These are phyloP conservation scores for Caenorhabditis japonica DNA, from an alignment of 2,888 invertebrate genomes.

Conservation along the genomic window DNA sequence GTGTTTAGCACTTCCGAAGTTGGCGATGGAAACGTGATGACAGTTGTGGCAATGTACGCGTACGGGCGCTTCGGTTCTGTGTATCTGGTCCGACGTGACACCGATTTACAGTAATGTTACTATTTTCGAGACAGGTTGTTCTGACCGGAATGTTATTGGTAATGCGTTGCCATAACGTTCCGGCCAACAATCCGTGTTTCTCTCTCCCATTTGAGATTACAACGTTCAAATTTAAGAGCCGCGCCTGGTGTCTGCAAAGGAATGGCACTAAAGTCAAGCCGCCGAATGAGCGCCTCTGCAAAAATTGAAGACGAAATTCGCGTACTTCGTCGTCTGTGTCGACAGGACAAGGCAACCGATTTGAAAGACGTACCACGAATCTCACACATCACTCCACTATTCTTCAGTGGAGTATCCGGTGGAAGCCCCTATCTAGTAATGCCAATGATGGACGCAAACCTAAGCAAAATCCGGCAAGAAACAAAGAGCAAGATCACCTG, in stretches of 20 bases:
- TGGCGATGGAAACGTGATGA: conserved; percentile 4
- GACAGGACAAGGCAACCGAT: not conserved
- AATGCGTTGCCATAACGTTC: too few relatives aligned
- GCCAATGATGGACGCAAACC: conserved; percentile 29
- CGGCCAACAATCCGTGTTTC: too few relatives aligned
- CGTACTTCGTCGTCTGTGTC: not conserved
- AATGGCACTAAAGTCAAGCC: conserved; percentile 15
- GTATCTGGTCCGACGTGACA: conserved; percentile 7
- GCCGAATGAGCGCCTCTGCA: conserved; percentile 5
- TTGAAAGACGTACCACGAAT: not conserved
- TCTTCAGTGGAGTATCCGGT: conserved; percentile 4
- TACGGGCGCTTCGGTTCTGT: conserved; percentile 15
- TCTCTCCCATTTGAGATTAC: too few relatives aligned
- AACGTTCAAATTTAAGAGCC: conserved; percentile 6
- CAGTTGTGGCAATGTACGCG: conserved; percentile 7
- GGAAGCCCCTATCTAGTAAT: conserved; percentile 24
- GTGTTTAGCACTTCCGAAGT: conserved; percentile 6
- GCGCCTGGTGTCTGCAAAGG: not conserved
- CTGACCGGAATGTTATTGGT: not conserved
- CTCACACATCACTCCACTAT: conserved; percentile 11
- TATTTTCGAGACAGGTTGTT: not conserved
- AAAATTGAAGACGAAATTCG: conserved; percentile 15
- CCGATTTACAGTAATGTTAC: conserved; percentile 6
- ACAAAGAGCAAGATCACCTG: not conserved
- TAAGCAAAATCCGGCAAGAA: conserved; percentile 35